These are phyloP conservation scores for Oreohelix idahoensis DNA, from an alignment of 1,140 invertebrate species.

Conservation along the genomic window DNA sequence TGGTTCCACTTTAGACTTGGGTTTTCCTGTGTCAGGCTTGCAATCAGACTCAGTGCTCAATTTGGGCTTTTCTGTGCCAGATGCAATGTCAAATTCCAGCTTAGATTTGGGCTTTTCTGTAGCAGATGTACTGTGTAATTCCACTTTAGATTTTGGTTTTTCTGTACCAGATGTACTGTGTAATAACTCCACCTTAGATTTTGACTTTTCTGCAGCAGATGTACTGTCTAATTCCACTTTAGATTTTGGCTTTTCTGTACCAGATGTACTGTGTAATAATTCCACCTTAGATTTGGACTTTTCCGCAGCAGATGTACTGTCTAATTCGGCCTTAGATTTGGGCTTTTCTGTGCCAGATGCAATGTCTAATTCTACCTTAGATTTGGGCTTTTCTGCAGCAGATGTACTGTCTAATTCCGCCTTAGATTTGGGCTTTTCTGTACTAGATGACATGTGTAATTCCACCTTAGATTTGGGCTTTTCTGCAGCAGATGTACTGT, in stretches of 20 bases:
- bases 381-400: not conserved
- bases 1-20: not conserved
- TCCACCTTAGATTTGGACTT: constrained; percentile 1
- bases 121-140: not conserved
- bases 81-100: not conserved
- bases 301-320: not conserved
- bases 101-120: not conserved
- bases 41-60: too few species aligned
- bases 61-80: not conserved
- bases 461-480: not conserved
- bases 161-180: not conserved
- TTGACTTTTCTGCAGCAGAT: not conserved
- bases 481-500: not conserved
- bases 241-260: not conserved
- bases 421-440: not conserved
- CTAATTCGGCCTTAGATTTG: not conserved
- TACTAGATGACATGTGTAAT: too few species aligned
- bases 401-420: not conserved
- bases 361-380: not conserved
- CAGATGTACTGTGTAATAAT: too few species aligned
- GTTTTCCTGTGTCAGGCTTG: not conserved
- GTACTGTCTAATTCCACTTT: not conserved
- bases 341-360: not conserved
- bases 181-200: not conserved
- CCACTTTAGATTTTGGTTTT: not conserved